Base-by-base conservation (phyloP, 2,888 invertebrate genomes). In the Aphidoletes aphidimyza region DNA sequence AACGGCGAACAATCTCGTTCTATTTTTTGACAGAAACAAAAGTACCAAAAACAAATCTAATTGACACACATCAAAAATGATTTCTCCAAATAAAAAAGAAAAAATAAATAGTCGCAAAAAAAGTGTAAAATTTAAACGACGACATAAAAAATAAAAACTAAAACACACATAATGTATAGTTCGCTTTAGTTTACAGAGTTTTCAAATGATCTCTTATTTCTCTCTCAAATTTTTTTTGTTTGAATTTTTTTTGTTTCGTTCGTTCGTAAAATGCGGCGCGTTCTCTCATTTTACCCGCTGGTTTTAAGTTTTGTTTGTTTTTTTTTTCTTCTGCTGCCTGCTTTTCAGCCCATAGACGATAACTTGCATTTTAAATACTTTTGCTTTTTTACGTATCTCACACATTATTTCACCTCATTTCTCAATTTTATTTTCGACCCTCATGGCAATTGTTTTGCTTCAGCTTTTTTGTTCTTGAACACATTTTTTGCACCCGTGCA, bases 191-290 rank as follows among this genome's bases (percentile, higher is more conserved):
- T 86, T 85, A 85, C 85, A 86, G 86, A 86, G 86, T 86, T 86
- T 86, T 86, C 86, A 86, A 85, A 86, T 86, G 86, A 86, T 86
- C 86, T 86, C 86, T 85, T 85, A 85, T 84, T 85, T 85, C 81
- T 84, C 39, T 22, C 37, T 42, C 26, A 81, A 81, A 69, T 69
- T 69, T 69, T 42, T 42, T n/a, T n/a, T n/a, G n/a, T n/a, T n/a
- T n/a, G n/a, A n/a, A n/a, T n/a, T n/a, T n/a, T 42, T 42, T 42
- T 42, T 42, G 42, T 42, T n/a, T 54, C 54, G 54, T 69, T 69
- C 69, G 69, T 69, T 69, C 81, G 81, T 81, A 81, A 37, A 81
- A 81, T 81, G 81, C 81, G n/a, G n/a, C n/a, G n/a, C n/a, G n/a
- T n/a, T 37, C 37, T 81, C 37, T 81, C 37, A 37, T 81, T 37